Base-by-base conservation (phyloP, 2,797 vertebrate genomes). In the Lepus oiostolus region DNA sequence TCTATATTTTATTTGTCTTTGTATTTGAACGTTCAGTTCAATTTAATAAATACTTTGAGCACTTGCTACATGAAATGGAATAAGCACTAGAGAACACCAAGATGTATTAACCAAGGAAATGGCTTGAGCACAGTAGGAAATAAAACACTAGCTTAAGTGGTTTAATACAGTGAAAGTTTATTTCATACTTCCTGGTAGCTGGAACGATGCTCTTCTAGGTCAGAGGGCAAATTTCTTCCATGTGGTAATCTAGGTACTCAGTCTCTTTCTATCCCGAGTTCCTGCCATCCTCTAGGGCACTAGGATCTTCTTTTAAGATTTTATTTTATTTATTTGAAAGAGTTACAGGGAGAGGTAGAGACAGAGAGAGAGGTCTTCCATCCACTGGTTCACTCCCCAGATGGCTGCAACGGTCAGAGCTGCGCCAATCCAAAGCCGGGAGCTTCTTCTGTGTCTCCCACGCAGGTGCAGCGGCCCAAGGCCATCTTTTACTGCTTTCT, bases 1-100 rank as follows among this genome's bases (percentile, higher is more conserved):
- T 88, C 91, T 83, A 30, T 35, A 72, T 81, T 76, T 88, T 87
- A 50, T 83, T 76, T 88, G 60, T 79, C 26, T 96, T 90, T 88
- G 71, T 90, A 60, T 54, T 32, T 80, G 35, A 93, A 93, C 81
- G 84, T 87, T 84, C 63, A 62, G 9, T 60, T 93, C 14, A 67
- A 38, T 63, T 94, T 63, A 91, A 90, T 42, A 95, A 70, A 86
- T 71, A 75, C 12, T 82, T 87, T 35, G 68, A 77, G 24, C 26
- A 50, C 35, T 19, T 60, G 1, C 35, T 91, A 0, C 47, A 58
- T 82, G 16, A 89, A 77, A 90, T 86, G 38, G 14, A 85, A 52
- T 70, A 72, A 52, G 28, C 21, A 75, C n/a, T 67, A 7, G 81
- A 35, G 17, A 26, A 47, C 22, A 28, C 13, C 22, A 71, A 38